Evolutionary conservation across 2,888 invertebrate genomes (phyloP), one percentile per base, ranked within the genome.

Genomic region (Cordilura impudica): DNA sequence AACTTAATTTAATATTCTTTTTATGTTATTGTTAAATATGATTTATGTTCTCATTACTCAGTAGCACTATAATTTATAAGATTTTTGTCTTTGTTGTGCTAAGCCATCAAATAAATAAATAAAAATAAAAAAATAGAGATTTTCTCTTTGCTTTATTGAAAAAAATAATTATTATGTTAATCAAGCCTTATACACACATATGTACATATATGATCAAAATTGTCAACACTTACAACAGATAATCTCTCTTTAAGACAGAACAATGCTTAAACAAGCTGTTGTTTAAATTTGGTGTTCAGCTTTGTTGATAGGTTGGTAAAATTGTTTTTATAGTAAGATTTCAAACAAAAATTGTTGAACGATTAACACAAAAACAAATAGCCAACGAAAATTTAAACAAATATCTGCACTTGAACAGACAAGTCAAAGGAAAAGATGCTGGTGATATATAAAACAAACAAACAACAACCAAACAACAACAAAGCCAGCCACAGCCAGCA

Each of bases 231-330:
- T 78, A 58, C 10, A 70, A 69, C 21, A 78, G 78, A 78, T 78
- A 74, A 78, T 78, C 73, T 39, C 58, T 18, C 21, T 8, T 26
- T 8, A 21, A 58, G 78, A 78, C 78, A 74, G 78, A 74, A 78
- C 78, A 78, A 78, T 78, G 65, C 69, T 49, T 65, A 74, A 70
- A 78, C 78, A 78, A 73, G 73, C 73, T 78, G 73, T 73, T 76
- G 51, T 23, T 67, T 47, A 66, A 53, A 54, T 60, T 51, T 49
- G 63, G 58, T 78, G 67, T n/a, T 43, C n/a, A n/a, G 43, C 3
- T 47, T 21, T 2, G 18, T 39, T 18, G 58, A 16, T 21, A n/a
- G 43, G 1, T 47, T 21, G 1, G 18, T 39, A 12, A 43, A 16
- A 19, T 19, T 58, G 18, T 58, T 58, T 39, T 39, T 39, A 39